A percentile compares a stretch with the other conserved stretches of the same genome.
phyloP scores from a whole-genome alignment of 2,888 invertebrate genomes.

The Tromatobia lineatoria region DNA sequence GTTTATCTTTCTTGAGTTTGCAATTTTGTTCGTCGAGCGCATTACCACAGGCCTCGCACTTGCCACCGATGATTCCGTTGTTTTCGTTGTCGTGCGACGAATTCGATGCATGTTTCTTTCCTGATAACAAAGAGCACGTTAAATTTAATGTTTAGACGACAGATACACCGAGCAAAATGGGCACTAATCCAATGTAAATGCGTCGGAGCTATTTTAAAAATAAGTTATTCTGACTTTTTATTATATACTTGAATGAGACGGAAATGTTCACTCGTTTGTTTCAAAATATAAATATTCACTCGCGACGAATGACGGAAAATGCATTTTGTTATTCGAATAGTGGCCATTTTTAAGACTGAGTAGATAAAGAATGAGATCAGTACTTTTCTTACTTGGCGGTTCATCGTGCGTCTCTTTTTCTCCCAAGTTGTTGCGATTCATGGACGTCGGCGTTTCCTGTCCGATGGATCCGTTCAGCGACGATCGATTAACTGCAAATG shows the following conservation, averaged over 20 bases:
- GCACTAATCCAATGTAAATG: not conserved
- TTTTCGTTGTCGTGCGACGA: slow-evolving; percentile 78
- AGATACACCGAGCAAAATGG: slow-evolving; percentile 36
- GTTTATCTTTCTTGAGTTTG: slow-evolving; percentile 90
- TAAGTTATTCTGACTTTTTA: not conserved
- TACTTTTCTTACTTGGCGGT: slow-evolving; percentile 90
- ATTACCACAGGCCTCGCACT: slow-evolving; percentile 92
- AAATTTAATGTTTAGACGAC: not conserved
- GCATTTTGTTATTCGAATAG: not conserved
- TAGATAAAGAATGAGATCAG: slow-evolving; percentile 40
- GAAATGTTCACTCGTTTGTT: too few species aligned
- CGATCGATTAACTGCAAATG: slow-evolving; percentile 92
- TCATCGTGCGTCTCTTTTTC: slow-evolving; percentile 89
- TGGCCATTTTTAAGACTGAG: not conserved
- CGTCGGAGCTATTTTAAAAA: not conserved
- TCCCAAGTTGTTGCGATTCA: slow-evolving; percentile 82
- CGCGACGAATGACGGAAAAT: not conserved
- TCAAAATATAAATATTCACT: not conserved
- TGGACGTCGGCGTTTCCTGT: slow-evolving; percentile 78
- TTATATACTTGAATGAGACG: too few species aligned
- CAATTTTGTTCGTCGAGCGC: slow-evolving; percentile 83
- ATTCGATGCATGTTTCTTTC: slow-evolving; percentile 84
- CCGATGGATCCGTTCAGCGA: slow-evolving; percentile 85
- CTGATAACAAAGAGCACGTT: slow-evolving; percentile 71
- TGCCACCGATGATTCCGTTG: slow-evolving; percentile 86